phyloP scores from a whole-genome alignment of 2,888 invertebrate species.

The Smittia aterrima region DNA sequence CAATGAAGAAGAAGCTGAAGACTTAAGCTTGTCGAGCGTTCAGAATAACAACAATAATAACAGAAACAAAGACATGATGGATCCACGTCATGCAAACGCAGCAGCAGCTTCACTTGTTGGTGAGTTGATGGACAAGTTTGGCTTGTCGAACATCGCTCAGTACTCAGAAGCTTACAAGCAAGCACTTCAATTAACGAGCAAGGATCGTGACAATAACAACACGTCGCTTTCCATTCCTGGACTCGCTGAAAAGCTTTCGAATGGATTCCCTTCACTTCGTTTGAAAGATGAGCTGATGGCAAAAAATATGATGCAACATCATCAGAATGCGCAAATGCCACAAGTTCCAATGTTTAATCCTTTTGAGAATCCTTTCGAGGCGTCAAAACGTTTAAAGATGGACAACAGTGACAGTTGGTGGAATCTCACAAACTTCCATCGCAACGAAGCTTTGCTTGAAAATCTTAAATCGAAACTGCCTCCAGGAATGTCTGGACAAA shows the following conservation, averaged over 20 bases:
- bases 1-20: constrained; percentile 73
- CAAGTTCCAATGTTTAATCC: constrained; percentile 75
- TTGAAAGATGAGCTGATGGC: constrained; percentile 70
- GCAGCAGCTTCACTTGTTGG: constrained; percentile 77
- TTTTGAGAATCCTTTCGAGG: constrained; percentile 76
- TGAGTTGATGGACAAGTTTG: constrained; percentile 95
- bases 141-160: constrained; percentile 88
- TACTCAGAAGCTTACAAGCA: constrained; percentile 96
- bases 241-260: constrained; percentile 64
- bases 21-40: constrained; percentile 61
- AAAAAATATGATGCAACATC: constrained; percentile 66
- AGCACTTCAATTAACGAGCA: constrained; percentile 76
- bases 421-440: constrained; percentile 65
- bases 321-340: constrained; percentile 61
- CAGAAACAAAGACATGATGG: constrained; percentile 24
- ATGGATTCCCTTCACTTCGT: constrained; percentile 65
- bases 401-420: constrained; percentile 84
- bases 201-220: constrained; percentile 74
- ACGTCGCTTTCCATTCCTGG: constrained; percentile 52
- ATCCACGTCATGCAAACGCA: constrained; percentile 29
- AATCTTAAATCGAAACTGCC: constrained; percentile 58
- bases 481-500: constrained; percentile 60
- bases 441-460: constrained; percentile 72
- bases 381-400: constrained; percentile 75
- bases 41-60: constrained; percentile 14